phyloP scores from a whole-genome alignment of 2,888 invertebrate species.

The Sympetrum striolatum region DNA sequence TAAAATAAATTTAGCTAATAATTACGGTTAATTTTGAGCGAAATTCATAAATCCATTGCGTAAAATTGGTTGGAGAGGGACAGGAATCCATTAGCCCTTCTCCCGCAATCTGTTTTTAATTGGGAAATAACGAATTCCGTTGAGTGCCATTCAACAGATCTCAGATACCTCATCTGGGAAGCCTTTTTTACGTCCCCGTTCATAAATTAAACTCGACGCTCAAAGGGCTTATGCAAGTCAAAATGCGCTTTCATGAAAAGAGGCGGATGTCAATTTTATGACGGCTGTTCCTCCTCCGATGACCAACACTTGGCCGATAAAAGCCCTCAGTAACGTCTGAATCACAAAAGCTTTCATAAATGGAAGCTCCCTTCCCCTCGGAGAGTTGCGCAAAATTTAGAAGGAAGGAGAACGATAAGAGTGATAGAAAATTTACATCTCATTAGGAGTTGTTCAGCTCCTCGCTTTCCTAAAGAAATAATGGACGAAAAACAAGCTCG shows the following conservation, averaged over 20 bases:
- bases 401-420: neutral
- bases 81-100: too few species aligned
- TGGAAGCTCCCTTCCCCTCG: neutral
- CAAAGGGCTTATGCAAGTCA: neutral
- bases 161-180: neutral
- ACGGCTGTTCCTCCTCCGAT: neutral
- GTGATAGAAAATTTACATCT: too few species aligned
- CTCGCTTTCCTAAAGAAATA: too few species aligned
- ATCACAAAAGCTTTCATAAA: neutral
- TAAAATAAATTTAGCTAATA: too few species aligned
- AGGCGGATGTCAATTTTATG: neutral
- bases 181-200: neutral
- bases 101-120: too few species aligned
- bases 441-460: too few species aligned
- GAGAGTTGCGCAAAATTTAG: neutral
- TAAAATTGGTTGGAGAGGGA: too few species aligned
- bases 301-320: neutral
- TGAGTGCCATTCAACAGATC: too few species aligned
- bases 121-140: too few species aligned
- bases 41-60: too few species aligned
- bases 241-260: neutral
- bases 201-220: neutral
- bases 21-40: too few species aligned
- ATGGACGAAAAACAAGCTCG: too few species aligned
- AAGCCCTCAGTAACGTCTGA: neutral